These are phyloP conservation scores for Oreortyx pictus DNA, from an alignment of 2,797 vertebrate species.

Conservation along the genomic window DNA sequence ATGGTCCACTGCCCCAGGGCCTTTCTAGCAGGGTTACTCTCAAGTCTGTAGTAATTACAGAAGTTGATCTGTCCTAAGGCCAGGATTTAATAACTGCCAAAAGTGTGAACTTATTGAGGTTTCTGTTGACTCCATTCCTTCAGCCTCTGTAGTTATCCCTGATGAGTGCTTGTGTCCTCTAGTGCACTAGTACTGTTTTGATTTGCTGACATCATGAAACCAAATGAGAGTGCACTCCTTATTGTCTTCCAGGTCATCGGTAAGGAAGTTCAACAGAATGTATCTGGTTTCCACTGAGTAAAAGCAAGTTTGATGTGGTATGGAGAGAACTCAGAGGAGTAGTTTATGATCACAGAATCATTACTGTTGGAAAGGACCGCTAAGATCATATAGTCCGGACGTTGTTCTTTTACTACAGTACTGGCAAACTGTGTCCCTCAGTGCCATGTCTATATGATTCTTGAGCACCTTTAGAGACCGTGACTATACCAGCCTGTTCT, in stretches of 20 bases:
- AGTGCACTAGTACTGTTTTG: too few species aligned
- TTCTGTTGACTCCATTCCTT: not conserved
- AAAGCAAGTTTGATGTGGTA: not conserved
- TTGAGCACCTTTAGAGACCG: too few species aligned
- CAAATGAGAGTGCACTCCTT: not conserved
- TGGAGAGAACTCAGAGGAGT: not conserved
- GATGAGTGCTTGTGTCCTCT: not conserved
- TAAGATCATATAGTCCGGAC: too few species aligned
- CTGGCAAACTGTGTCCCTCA: too few species aligned
- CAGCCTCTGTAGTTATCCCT: not conserved
- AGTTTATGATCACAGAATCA: constrained; percentile 4
- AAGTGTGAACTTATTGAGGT: not conserved
- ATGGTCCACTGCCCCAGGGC: not conserved
- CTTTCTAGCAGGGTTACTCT: not conserved
- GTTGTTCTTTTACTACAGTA: too few species aligned
- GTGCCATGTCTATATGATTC: too few species aligned
- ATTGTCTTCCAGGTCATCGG: not conserved
- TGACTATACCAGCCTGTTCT: too few species aligned
- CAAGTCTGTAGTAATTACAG: not conserved
- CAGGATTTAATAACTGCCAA: not conserved
- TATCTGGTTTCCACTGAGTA: not conserved
- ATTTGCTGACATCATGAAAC: not conserved
- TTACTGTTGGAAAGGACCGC: too few species aligned
- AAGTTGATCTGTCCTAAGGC: not conserved
- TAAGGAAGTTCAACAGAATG: not conserved